Evolutionary conservation across 2,888 invertebrate species (phyloP).

Genomic region (Nipponacmea schrenckii): DNA sequence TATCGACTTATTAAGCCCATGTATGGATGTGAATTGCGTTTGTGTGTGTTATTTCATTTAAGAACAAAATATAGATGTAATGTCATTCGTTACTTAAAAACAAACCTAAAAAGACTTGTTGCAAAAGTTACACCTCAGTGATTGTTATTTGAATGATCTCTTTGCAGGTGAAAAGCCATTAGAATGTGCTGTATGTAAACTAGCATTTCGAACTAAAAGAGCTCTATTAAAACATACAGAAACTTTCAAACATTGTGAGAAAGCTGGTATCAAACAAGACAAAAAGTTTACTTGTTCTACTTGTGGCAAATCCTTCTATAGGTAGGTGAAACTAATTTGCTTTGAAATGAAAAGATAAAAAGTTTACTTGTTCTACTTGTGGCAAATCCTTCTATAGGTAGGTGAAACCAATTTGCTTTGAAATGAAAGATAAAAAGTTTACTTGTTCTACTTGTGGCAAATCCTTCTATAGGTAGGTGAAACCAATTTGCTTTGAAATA

Average conservation of each 20-base stretch:
- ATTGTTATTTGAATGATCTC: background rate
- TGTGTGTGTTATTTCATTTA: no score
- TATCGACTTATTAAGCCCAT: no score
- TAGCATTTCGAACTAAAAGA: conserved; percentile 49
- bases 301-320: conserved; percentile 57
- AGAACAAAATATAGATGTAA: conserved; percentile 11
- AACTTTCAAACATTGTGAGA: conserved; percentile 48
- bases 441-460: conserved; percentile 60
- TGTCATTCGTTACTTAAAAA: background rate
- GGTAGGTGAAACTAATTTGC: conserved; percentile 33
- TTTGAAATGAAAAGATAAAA: no score
- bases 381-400: no score
- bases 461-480: conserved; percentile 46
- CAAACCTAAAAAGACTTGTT: no score
- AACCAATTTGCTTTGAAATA: no score
- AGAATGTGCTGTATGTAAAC: conserved; percentile 51
- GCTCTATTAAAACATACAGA: conserved; percentile 53
- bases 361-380: no score
- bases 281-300: conserved; percentile 48
- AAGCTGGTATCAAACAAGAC: conserved; percentile 39
- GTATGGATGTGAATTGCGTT: no score
- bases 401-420: no score
- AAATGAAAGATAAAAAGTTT: conserved; percentile 38
- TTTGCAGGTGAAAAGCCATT: conserved; percentile 53
- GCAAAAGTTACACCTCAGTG: no score